phyloP scores from a whole-genome alignment of 92 coral and sea anemone genomes.

The Chrysogorgia sp. region DNA sequence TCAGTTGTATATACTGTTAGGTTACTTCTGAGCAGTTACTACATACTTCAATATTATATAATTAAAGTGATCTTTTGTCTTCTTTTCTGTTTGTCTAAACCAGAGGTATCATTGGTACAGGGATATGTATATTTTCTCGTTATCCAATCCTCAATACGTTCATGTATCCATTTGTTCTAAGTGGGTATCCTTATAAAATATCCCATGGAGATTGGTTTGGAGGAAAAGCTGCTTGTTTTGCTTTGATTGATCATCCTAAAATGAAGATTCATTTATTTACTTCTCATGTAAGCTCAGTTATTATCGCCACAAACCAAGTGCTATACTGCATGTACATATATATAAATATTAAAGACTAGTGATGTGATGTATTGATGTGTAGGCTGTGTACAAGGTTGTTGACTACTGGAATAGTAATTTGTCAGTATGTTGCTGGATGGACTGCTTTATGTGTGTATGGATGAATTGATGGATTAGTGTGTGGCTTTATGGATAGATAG shows the following conservation, averaged over 20 bases:
- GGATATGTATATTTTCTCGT: slow-evolving; percentile 91
- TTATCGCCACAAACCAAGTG: too few relatives aligned
- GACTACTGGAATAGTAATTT: neutral
- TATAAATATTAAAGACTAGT: too few relatives aligned
- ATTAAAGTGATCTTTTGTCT: neutral
- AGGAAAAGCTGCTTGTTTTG: slow-evolving; percentile 88
- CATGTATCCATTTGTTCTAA: slow-evolving; percentile 77
- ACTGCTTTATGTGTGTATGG: too few relatives aligned
- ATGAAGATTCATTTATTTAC: slow-evolving; percentile 81
- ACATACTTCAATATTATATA: too few relatives aligned
- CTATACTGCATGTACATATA: too few relatives aligned
- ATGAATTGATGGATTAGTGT: too few relatives aligned
- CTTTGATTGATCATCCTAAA: slow-evolving; percentile 85
- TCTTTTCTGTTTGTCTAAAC: neutral
- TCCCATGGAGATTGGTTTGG: slow-evolving; percentile 99
- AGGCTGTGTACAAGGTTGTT: neutral
- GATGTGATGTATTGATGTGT: too few relatives aligned
- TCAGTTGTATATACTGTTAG: too few relatives aligned
- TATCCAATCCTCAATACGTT: slow-evolving; percentile 84
- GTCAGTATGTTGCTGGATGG: too few relatives aligned
- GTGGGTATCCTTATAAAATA: slow-evolving; percentile 83
- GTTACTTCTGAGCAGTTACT: too few relatives aligned
- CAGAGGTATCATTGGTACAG: slow-evolving; percentile 90
- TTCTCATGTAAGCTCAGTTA: slow-evolving; percentile 76
- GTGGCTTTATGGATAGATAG: too few relatives aligned